Evolutionary conservation across 1,140 invertebrate species (phyloP), one percentile per base, ranked within the genome.

Genomic region (Euglossa dilemma): DNA sequence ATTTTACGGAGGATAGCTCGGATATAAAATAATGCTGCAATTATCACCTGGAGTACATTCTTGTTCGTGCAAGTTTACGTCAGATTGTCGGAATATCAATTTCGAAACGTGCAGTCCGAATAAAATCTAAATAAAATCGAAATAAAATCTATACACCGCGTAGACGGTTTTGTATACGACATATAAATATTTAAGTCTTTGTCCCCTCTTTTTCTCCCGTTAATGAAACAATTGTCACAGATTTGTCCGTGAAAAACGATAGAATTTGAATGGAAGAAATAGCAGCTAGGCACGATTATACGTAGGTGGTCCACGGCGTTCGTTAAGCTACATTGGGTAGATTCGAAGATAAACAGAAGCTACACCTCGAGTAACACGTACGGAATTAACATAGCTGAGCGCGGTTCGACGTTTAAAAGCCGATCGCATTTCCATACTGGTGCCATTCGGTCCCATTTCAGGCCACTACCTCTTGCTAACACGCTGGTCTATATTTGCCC

Each of bases 271-370:
- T 9, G 25, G 20, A 43, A 50, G 20, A 36, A 47, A 28, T 7
- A 36, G 73, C 47, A 50, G n/a, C 18, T 47, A n/a, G 12, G 16
- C 56, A 59, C 3, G 20, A 9, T 56, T 57, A 61, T 52, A 52
- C 88, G 90, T 91, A 91, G 92, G 93, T 92, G 93, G 93, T 93
- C 92, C 90, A 54, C 59, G 71, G 77, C 86, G 86, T 92, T 91
- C 83, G 89, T 92, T 91, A 90, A 91, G 86, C 90, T 91, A 92
- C 91, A 93, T 91, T 90, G 88, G 85, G 87, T 91, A 91, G 92
- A 93, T 93, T 90, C 77, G 90, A 90, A 92, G 93, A 93, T 93
- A 93, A 93, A 93, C 92, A 92, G 90, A 93, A 93, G 92, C 93
- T 93, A 93, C 93, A 93, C 92, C 93, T 93, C 89, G 86, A 89